These are phyloP conservation scores for Sebastes miniatus DNA, from an alignment of 2,797 vertebrate genomes.

Conservation along the genomic window DNA sequence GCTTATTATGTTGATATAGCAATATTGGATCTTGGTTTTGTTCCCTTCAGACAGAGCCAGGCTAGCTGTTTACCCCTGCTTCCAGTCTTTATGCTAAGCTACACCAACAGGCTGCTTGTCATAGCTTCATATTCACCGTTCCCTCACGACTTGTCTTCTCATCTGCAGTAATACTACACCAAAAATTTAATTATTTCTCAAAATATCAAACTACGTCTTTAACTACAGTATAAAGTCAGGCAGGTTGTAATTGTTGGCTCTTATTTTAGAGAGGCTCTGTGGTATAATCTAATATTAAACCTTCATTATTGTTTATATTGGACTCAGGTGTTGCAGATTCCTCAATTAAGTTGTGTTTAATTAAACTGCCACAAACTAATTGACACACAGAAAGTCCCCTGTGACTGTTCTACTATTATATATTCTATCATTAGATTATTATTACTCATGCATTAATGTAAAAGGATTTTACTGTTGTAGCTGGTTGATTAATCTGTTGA, in stretches of 20 bases:
- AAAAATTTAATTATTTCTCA: background rate
- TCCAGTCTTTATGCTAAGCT: background rate
- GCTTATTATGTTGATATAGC: background rate
- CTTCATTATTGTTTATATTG: background rate
- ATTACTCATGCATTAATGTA: too few species aligned
- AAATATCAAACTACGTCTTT: background rate
- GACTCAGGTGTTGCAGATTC: background rate
- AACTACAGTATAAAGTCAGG: background rate
- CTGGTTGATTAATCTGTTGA: too few species aligned
- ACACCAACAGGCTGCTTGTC: background rate
- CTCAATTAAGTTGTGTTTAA: background rate
- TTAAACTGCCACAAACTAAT: background rate
- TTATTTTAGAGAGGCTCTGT: background rate
- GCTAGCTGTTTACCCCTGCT: background rate
- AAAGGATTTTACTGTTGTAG: too few species aligned
- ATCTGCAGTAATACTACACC: background rate
- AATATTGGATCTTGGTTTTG: background rate
- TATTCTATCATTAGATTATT: too few species aligned
- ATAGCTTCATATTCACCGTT: background rate
- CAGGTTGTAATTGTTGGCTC: background rate
- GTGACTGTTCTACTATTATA: too few species aligned
- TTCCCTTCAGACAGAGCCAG: background rate
- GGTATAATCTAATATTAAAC: background rate
- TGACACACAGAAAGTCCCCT: too few species aligned
- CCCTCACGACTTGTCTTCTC: background rate